Conservation (phyloP, 2,797 vertebrate genomes). For the Ceryle rudis region DNA sequence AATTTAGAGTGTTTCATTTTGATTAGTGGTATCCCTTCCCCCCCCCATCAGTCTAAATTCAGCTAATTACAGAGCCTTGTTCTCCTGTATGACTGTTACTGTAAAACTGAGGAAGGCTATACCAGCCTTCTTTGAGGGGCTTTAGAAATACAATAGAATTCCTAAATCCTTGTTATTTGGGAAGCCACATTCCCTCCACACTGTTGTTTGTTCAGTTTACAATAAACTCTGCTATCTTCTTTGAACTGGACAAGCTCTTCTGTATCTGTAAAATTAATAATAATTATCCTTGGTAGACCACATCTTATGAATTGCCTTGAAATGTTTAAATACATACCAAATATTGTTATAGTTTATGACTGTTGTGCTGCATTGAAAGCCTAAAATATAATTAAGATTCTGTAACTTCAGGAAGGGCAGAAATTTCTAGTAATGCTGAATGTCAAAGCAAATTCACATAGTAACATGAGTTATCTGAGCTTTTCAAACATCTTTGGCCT, state of each 20-base stretch:
- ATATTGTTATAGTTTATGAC: not conserved
- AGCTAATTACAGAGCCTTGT: not conserved
- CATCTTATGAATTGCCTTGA: not conserved
- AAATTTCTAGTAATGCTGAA: not conserved
- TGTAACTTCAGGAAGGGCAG: not conserved
- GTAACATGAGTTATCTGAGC: not conserved
- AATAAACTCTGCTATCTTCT: not conserved
- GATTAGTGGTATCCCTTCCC: not conserved
- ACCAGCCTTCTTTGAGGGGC: not conserved
- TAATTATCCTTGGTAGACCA: not conserved
- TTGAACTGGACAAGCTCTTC: not conserved
- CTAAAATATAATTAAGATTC: not conserved
- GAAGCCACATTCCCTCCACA: not conserved
- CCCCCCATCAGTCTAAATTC: not conserved
- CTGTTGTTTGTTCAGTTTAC: not conserved
- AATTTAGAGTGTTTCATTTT: rapidly evolving
- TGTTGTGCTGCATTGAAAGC: not conserved
- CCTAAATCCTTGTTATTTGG: not conserved
- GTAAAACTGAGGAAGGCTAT: not conserved
- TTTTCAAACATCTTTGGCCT: not conserved
- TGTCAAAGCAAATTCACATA: not conserved
- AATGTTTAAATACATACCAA: not conserved
- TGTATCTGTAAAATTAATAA: not conserved
- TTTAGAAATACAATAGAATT: not conserved
- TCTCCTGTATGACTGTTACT: not conserved